Conservation (phyloP, 1,140 invertebrate genomes). For the Bombus sibiricus region DNA sequence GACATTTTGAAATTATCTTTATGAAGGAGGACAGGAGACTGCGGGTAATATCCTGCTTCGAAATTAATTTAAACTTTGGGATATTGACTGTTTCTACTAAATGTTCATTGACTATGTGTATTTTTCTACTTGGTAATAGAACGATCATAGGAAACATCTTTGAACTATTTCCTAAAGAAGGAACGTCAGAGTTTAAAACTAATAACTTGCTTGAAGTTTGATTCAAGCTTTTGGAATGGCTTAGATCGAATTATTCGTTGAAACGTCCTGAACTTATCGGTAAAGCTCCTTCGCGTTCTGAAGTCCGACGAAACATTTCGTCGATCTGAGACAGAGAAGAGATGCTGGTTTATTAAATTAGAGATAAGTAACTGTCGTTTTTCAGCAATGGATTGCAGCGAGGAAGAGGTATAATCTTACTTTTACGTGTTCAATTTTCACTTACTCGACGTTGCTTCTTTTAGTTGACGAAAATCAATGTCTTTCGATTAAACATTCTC, state of each 20-base stretch:
- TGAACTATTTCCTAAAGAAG: background rate
- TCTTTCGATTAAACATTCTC: slow-evolving; percentile 24
- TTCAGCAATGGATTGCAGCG: slow-evolving; percentile 15
- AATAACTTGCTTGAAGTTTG: background rate
- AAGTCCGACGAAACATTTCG: background rate
- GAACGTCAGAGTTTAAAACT: too few relatives aligned
- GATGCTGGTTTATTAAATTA: background rate
- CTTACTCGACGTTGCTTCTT: background rate
- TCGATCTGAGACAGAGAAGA: background rate
- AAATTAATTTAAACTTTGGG: background rate
- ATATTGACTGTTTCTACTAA: background rate
- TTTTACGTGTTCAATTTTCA: background rate
- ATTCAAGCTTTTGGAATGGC: background rate
- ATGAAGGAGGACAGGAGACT: background rate
- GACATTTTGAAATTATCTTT: background rate
- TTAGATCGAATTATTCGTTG: background rate
- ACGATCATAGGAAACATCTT: background rate
- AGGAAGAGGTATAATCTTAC: slow-evolving; percentile 8
- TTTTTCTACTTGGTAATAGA: background rate
- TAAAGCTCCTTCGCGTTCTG: background rate
- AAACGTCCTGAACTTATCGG: background rate
- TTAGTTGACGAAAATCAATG: slow-evolving; percentile 21
- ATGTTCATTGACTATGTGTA: background rate
- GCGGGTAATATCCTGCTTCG: background rate
- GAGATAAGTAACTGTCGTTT: background rate